Conservation (phyloP, 92 coral and sea anemone genomes). For the Phenganax stokvisi region DNA sequence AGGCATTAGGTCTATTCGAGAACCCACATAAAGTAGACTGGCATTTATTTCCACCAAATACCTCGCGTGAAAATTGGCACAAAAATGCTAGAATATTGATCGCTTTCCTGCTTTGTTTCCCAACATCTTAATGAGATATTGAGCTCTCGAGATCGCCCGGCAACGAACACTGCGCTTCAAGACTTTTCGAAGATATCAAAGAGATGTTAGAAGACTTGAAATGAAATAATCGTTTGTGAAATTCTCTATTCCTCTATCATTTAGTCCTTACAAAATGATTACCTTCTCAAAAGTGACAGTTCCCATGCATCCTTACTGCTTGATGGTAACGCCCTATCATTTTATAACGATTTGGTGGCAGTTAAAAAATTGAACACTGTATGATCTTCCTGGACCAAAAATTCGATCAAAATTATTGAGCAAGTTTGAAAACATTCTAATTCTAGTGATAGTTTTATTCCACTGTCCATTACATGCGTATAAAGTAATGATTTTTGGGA, state of each 20-base stretch:
- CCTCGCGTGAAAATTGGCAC: conserved; percentile 31
- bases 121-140: conserved; percentile 24
- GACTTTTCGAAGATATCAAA: conserved; percentile 13
- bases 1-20: neutral
- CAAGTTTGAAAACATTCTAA: too few relatives aligned
- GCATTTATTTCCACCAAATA: neutral
- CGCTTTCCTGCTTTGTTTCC: conserved; percentile 12
- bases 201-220: neutral
- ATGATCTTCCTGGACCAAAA: too few relatives aligned
- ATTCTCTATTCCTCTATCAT: neutral
- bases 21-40: neutral
- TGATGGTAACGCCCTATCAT: too few relatives aligned
- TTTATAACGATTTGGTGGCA: too few relatives aligned
- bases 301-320: neutral
- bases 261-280: neutral
- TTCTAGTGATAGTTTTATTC: too few relatives aligned
- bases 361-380: too few relatives aligned
- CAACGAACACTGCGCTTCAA: neutral
- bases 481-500: too few relatives aligned
- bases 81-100: conserved; percentile 26
- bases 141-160: conserved; percentile 12
- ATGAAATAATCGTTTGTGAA: neutral
- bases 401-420: too few relatives aligned
- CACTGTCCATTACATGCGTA: too few relatives aligned
- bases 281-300: neutral